phyloP scores from a whole-genome alignment of 1,140 invertebrate genomes.

The Trissolcus basalis region DNA sequence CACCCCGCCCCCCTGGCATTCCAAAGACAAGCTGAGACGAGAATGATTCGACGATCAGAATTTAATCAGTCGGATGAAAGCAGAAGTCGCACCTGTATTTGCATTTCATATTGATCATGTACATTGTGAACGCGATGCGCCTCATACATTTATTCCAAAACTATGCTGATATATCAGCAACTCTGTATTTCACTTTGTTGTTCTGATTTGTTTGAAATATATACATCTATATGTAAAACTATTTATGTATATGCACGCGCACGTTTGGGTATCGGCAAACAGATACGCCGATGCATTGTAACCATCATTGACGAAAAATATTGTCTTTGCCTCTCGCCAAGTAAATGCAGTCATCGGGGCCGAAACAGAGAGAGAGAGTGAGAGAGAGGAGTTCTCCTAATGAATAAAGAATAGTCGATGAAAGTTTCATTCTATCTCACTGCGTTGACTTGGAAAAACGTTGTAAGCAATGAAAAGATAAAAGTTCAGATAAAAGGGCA shows the following conservation, averaged over 20 bases:
- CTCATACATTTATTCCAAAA: constrained; percentile 34
- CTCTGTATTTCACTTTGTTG: constrained; percentile 20
- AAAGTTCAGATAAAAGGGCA: no score
- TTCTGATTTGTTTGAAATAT: constrained; percentile 21
- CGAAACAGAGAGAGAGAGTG: no score
- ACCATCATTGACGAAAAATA: constrained; percentile 16
- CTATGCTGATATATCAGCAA: constrained; percentile 8
- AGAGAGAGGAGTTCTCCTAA: no score
- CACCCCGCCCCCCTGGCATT: not conserved
- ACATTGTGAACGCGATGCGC: constrained; percentile 22
- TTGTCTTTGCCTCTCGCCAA: constrained; percentile 26
- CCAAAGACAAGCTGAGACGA: constrained; percentile 18
- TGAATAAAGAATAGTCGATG: no score
- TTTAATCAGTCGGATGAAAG: constrained; percentile 32
- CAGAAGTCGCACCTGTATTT: constrained; percentile 38
- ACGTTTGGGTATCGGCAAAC: constrained; percentile 6
- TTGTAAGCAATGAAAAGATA: no score
- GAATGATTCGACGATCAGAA: constrained; percentile 38
- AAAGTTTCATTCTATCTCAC: not conserved
- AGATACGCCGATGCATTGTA: constrained; percentile 2
- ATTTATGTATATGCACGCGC: constrained; percentile 4
- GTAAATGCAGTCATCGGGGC: no score
- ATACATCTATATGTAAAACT: not conserved
- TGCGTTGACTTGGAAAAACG: no score
- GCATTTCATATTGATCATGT: constrained; percentile 40